Evolutionary conservation across 1,140 invertebrate species (phyloP).

Genomic region (Drosophila ironensis): DNA sequence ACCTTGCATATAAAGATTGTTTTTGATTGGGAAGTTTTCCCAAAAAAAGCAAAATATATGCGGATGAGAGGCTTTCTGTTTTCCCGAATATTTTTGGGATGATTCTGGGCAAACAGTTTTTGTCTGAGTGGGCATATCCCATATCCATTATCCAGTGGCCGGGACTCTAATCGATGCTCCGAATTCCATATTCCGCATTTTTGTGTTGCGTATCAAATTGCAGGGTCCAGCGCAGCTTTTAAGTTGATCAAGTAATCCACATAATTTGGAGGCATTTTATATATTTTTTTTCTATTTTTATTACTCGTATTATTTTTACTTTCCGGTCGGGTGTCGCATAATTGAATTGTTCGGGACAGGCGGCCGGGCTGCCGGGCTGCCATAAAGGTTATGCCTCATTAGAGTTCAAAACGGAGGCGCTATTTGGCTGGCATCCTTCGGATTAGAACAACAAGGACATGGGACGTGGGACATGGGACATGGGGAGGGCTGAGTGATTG

Average conservation of each 20-base stretch:
- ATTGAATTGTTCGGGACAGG: constrained; percentile 32
- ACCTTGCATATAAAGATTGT: too few relatives aligned
- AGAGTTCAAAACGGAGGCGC: constrained; percentile 2
- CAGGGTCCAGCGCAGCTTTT: constrained; percentile 23
- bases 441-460: not conserved
- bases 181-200: constrained; percentile 4
- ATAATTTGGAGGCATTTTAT: not conserved
- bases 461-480: not conserved
- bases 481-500: constrained; percentile 26
- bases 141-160: constrained; percentile 9
- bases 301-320: constrained; percentile 1
- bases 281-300: not conserved
- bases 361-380: not conserved
- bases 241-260: constrained; percentile 27
- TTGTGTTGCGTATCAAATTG: constrained; percentile 33
- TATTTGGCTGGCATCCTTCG: constrained; percentile 1
- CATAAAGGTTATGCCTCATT: constrained; percentile 40
- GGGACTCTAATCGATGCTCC: constrained; percentile 57
- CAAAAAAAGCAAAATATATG: too few relatives aligned
- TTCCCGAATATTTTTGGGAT: too few relatives aligned
- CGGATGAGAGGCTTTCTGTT: too few relatives aligned
- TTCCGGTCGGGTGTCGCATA: constrained; percentile 16
- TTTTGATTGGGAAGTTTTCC: too few relatives aligned
- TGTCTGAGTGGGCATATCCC: constrained; percentile 3
- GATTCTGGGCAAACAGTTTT: too few relatives aligned